Base-by-base conservation (phyloP, 2,113 vertebrate genomes). In the Mesembrinibis cayennensis region DNA sequence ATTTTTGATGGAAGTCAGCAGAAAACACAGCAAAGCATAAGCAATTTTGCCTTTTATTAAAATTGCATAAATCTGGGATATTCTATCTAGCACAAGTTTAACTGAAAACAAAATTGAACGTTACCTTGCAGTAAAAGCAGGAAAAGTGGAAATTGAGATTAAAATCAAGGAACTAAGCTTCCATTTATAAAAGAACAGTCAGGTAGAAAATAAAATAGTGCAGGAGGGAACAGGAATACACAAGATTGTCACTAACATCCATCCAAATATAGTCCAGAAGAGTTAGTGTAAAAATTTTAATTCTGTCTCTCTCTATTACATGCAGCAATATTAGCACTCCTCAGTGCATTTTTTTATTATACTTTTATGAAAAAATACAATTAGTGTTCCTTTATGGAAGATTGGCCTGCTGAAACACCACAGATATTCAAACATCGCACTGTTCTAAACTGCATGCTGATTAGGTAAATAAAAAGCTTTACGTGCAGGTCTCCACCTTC, bases 361-460 rank as follows among this genome's bases (percentile, higher is more conserved):
- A 5, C 17, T 11, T 55, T 14, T 1, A 55, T 17, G 5, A 22
- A 45, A 94, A 65, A 42, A 2, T 21, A 65, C 34, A 26, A 11
- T 10, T 30, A 34, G 26, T 1, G 3, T 7, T 63, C 27, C 15
- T 23, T 34, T n/a, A n/a, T 0, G 40, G 76, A 42, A 45, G 10
- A 47, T 26, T 3, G 61, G 8, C 27, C n/a, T 62, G 50, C 36
- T 34, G 30, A 23, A 53, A n/a, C 79, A 6, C 19, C 34, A 3
- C 0, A 9, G 81, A 9, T n/a, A 44, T 12, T 47, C 34, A 47
- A 36, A 18, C 3, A 22, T 1, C 0, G 0, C 8, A 6, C 17
- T 7, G 8, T 1, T 8, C 53, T 30, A 40, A 16, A 72, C 30
- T 20, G 15, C 16, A 18, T 3, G 29, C 32, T 5, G 4, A 9